Conservation (phyloP, 2,888 invertebrate genomes). For the Hemistola chrysoprasaria region DNA sequence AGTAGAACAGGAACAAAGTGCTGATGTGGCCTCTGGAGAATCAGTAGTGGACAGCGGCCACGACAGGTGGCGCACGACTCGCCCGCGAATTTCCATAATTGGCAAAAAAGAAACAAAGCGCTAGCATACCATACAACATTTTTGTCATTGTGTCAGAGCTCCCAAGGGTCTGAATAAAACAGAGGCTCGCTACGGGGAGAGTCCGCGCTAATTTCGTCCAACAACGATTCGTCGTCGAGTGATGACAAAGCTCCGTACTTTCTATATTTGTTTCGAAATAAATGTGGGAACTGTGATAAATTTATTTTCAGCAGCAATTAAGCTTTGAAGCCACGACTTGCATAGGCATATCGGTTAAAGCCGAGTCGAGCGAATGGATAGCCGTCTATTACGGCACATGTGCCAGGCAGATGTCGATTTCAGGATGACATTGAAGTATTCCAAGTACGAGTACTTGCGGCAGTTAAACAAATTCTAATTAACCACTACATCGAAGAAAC, state of each 20-base stretch:
- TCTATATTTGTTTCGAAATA: conserved; percentile 21
- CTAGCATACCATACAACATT: conserved; percentile 63
- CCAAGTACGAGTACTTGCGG: conserved; percentile 33
- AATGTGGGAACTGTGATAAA: conserved; percentile 21
- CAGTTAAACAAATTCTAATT: conserved; percentile 31
- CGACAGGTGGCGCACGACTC: conserved; percentile 60
- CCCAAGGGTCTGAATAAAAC: conserved; percentile 73
- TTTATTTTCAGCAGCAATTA: conserved; percentile 19
- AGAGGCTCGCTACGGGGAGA: conserved; percentile 58
- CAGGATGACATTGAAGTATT: conserved; percentile 44
- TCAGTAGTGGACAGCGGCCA: conserved; percentile 28
- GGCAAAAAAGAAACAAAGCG: conserved; percentile 59
- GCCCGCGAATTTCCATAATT: conserved; percentile 67
- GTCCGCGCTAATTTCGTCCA: conserved; percentile 63
- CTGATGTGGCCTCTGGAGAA: conserved; percentile 31
- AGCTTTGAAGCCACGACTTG: conserved; percentile 10
- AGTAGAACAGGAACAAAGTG: conserved; percentile 48
- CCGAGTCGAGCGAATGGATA: conserved; percentile 41
- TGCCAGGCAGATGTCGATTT: conserved; percentile 53
- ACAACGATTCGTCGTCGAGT: conserved; percentile 53
- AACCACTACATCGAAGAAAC: conserved; percentile 30
- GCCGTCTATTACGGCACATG: conserved; percentile 45
- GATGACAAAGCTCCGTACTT: conserved; percentile 46
- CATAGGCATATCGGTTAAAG: conserved; percentile 26
- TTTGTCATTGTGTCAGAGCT: conserved; percentile 66